Conservation (phyloP, 1,140 invertebrate genomes). For the Steinernema feltiae region DNA sequence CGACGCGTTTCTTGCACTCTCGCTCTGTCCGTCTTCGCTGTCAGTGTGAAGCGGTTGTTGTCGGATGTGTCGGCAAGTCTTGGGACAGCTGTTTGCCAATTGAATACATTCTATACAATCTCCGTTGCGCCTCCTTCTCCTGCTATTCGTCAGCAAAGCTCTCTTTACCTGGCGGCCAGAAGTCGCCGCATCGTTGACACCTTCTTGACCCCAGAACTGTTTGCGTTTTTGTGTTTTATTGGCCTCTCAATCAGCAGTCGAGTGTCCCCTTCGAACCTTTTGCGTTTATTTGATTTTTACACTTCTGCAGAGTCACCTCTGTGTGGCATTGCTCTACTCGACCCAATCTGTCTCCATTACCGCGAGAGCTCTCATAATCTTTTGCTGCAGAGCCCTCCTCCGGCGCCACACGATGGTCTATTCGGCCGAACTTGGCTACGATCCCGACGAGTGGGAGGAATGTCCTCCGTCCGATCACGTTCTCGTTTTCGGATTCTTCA, state of each 20-base stretch:
- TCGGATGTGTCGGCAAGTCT: slow-evolving; percentile 7
- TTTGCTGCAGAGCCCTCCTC: background rate
- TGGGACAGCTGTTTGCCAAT: slow-evolving; percentile 15
- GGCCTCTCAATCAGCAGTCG: no score
- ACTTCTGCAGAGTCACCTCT: background rate
- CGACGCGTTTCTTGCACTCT: background rate
- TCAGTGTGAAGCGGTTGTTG: slow-evolving; percentile 15
- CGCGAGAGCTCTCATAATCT: background rate
- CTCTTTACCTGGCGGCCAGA: background rate
- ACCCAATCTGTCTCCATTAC: background rate
- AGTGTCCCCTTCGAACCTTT: no score
- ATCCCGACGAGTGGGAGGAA: slow-evolving; percentile 54
- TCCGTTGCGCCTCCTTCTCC: background rate
- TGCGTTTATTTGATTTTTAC: background rate
- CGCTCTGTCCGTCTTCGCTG: background rate
- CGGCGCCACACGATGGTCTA: slow-evolving; percentile 41
- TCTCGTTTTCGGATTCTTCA: slow-evolving; percentile 38
- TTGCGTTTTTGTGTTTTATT: background rate
- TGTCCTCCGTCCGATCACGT: slow-evolving; percentile 46
- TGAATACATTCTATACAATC: slow-evolving; percentile 13
- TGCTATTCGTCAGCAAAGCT: background rate
- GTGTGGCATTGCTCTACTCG: no score
- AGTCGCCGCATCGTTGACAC: background rate
- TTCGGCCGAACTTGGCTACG: slow-evolving; percentile 48
- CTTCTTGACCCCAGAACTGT: background rate